Evolutionary conservation across 2,797 vertebrate genomes (phyloP).

Genomic region (Dromococcyx pavoninus): DNA sequence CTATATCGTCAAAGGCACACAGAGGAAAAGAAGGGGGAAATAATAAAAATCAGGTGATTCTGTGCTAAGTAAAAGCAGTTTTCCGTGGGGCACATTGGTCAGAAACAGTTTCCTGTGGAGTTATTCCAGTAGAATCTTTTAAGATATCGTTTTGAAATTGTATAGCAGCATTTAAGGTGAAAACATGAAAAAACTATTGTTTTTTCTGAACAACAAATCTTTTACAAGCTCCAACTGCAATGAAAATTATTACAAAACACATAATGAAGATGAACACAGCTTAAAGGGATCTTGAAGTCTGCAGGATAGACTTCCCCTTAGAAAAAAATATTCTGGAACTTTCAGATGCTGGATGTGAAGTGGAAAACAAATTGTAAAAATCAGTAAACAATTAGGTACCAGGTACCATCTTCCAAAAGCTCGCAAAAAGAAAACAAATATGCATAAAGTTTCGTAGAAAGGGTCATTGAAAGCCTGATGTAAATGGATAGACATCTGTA

Average conservation of each 20-base stretch:
- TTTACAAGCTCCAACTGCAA: neutral
- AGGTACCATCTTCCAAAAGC: neutral
- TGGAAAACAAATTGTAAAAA: neutral
- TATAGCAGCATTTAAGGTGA: neutral
- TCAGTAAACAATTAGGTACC: neutral
- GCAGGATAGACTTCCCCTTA: neutral
- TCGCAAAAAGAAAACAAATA: neutral
- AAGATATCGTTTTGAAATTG: neutral
- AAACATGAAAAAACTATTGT: neutral
- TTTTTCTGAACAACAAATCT: neutral
- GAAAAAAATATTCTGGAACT: neutral
- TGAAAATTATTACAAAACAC: neutral
- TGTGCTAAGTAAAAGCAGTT: neutral
- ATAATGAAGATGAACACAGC: neutral
- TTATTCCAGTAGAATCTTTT: neutral
- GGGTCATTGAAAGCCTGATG: neutral
- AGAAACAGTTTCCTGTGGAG: neutral
- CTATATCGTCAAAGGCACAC: neutral
- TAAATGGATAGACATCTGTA: neutral
- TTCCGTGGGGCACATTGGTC: neutral
- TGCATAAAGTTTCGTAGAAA: neutral
- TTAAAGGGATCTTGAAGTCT: neutral
- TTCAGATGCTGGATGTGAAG: neutral
- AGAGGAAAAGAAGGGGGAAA: constrained; percentile 8
- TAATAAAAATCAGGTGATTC: constrained; percentile 32